A percentile compares a stretch with the other conserved stretches of the same genome.
phyloP scores from a whole-genome alignment of 92 coral and sea anemone genomes.

The Heteractis magnifica region DNA sequence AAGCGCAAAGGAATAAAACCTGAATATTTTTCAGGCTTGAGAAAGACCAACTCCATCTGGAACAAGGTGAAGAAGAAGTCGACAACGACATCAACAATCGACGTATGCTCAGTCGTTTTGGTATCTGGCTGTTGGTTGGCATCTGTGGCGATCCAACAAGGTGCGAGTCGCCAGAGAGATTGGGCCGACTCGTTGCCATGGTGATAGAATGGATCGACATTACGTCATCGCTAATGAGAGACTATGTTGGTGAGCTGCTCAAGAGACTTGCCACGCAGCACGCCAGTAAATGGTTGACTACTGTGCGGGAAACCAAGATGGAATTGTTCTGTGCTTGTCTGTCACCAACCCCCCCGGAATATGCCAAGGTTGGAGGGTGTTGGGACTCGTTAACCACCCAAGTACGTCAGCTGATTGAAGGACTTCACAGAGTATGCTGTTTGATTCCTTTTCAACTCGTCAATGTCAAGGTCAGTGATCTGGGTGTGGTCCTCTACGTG shows the following conservation, averaged over 20 bases:
- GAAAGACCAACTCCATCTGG: slow-evolving; percentile 53
- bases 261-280: slow-evolving; percentile 86
- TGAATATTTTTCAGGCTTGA: slow-evolving; percentile 44
- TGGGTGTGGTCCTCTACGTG: background rate
- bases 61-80: slow-evolving; percentile 65
- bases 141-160: slow-evolving; percentile 73
- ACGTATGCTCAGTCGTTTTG: slow-evolving; percentile 93
- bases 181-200: slow-evolving; percentile 93
- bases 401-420: slow-evolving; percentile 85
- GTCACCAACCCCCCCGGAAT: slow-evolving; percentile 85
- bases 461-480: slow-evolving; percentile 67
- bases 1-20: too few relatives aligned
- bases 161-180: slow-evolving; percentile 82
- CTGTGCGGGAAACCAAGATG: slow-evolving; percentile 78
- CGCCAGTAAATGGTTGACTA: slow-evolving; percentile 87
- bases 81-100: slow-evolving; percentile 95
- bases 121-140: slow-evolving; percentile 92
- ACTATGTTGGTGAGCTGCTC: slow-evolving; percentile 83
- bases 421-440: slow-evolving; percentile 88
- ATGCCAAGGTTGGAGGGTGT: slow-evolving; percentile 82
- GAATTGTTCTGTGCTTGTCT: slow-evolving; percentile 88
- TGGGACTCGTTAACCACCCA: slow-evolving; percentile 80
- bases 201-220: slow-evolving; percentile 94
- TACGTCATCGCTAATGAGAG: slow-evolving; percentile 72
- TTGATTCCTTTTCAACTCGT: slow-evolving; percentile 81